Evolutionary conservation across 2,113 vertebrate species (phyloP).

Genomic region (Ascaphus truei): DNA sequence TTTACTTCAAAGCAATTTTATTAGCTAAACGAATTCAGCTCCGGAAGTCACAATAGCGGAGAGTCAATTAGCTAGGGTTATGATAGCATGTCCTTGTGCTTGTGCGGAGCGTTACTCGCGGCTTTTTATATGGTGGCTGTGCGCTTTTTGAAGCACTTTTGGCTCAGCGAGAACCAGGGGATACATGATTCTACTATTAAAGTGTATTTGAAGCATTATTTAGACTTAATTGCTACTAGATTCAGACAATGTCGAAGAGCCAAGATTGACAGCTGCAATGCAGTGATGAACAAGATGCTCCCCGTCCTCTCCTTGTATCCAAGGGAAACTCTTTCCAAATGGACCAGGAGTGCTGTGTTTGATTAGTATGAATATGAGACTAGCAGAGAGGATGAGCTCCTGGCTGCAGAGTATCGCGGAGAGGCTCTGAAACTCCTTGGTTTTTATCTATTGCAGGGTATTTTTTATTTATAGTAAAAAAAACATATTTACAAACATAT

Average conservation of each 20-base stretch:
- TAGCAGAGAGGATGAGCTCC: too few relatives aligned
- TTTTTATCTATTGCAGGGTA: too few relatives aligned
- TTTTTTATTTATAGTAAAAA: too few relatives aligned
- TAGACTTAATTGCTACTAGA: slow-evolving; percentile 43
- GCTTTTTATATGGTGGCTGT: slow-evolving; percentile 34
- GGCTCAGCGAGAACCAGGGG: slow-evolving; percentile 23
- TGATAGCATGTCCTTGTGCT: slow-evolving; percentile 51
- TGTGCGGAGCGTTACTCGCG: slow-evolving; percentile 36
- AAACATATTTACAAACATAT: too few relatives aligned
- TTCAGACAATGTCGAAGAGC: slow-evolving; percentile 35
- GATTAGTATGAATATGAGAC: too few relatives aligned
- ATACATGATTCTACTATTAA: slow-evolving; percentile 36
- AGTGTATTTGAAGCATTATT: slow-evolving; percentile 39
- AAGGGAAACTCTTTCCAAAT: too few relatives aligned
- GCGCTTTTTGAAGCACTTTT: slow-evolving; percentile 41
- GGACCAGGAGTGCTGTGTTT: too few relatives aligned
- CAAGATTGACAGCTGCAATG: slow-evolving; percentile 38
- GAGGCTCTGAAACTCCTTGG: too few relatives aligned
- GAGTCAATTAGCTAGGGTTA: slow-evolving; percentile 54
- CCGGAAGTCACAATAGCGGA: slow-evolving; percentile 69
- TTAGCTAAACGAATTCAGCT: slow-evolving; percentile 65
- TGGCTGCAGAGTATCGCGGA: too few relatives aligned
- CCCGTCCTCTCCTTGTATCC: too few relatives aligned
- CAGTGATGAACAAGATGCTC: too few relatives aligned
- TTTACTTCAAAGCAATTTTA: slow-evolving; percentile 73